phyloP scores from a whole-genome alignment of 2,888 invertebrate species.

The Leptogaster cylindrica region DNA sequence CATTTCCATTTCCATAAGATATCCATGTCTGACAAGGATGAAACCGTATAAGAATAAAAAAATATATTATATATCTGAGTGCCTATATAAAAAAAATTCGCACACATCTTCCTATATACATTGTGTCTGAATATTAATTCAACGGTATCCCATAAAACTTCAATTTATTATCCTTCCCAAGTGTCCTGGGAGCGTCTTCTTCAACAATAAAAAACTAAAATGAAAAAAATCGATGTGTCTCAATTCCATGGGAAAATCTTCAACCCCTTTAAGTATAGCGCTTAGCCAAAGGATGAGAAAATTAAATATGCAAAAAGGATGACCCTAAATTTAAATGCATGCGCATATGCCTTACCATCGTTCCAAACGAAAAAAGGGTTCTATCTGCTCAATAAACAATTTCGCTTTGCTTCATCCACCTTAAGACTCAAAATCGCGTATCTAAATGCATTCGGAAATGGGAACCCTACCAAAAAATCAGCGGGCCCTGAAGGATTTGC shows the following conservation, averaged over 20 bases:
- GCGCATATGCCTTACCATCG: conserved; percentile 42
- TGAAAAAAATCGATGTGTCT: conserved; percentile 31
- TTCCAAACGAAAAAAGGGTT: conserved; percentile 13
- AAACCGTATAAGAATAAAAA: background rate
- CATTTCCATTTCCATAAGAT: conserved; percentile 11
- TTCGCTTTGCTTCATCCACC: background rate
- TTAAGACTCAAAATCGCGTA: background rate
- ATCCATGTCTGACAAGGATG: conserved; percentile 26
- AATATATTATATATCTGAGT: too few relatives aligned
- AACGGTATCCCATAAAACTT: conserved; percentile 43
- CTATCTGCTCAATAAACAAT: background rate
- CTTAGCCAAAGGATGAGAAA: conserved; percentile 46
- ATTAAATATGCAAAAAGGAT: conserved; percentile 50
- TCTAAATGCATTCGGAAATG: background rate
- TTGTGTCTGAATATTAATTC: conserved; percentile 46
- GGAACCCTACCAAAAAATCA: conserved; percentile 35
- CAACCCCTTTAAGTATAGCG: conserved; percentile 41
- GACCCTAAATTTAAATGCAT: conserved; percentile 46
- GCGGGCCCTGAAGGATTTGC: conserved; percentile 45
- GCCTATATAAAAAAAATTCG: conserved; percentile 45
- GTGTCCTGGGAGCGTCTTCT: conserved; percentile 45
- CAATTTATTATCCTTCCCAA: conserved; percentile 45
- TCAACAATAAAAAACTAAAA: conserved; percentile 28
- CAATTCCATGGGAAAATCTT: conserved; percentile 48
- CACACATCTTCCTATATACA: conserved; percentile 37